These are phyloP conservation scores for Yponomeuta cagnagella DNA, from an alignment of 2,888 invertebrate genomes.

Conservation along the genomic window DNA sequence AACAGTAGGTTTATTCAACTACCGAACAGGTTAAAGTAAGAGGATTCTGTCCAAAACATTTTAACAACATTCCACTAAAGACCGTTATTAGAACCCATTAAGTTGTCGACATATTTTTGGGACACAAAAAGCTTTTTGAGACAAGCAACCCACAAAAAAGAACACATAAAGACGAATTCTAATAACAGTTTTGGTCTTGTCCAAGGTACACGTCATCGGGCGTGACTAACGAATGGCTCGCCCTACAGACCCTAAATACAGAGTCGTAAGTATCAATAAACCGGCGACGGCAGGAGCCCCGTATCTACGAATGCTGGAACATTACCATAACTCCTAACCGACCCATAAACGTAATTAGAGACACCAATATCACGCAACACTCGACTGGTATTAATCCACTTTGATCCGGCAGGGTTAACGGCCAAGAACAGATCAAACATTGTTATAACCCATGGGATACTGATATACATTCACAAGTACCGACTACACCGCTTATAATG, in stretches of 20 bases:
- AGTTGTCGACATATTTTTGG: slow-evolving; percentile 23
- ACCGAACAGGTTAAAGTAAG: neutral
- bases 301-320: slow-evolving; percentile 60
- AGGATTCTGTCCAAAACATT: slow-evolving; percentile 21
- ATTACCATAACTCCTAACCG: slow-evolving; percentile 65
- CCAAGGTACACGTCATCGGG: slow-evolving; percentile 76
- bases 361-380: slow-evolving; percentile 61
- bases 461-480: slow-evolving; percentile 41
- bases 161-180: slow-evolving; percentile 49
- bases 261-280: slow-evolving; percentile 73
- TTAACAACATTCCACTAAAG: slow-evolving; percentile 14
- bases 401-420: slow-evolving; percentile 61
- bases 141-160: slow-evolving; percentile 48
- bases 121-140: slow-evolving; percentile 55
- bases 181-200: slow-evolving; percentile 68
- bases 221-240: slow-evolving; percentile 76
- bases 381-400: slow-evolving; percentile 66
- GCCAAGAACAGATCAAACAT: slow-evolving; percentile 50
- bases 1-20: neutral
- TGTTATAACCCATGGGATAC: slow-evolving; percentile 39
- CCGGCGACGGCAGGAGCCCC: slow-evolving; percentile 44
- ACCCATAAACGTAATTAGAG: slow-evolving; percentile 69
- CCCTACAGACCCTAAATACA: slow-evolving; percentile 75
- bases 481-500: slow-evolving; percentile 38
- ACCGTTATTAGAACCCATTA: slow-evolving; percentile 19